Base-by-base conservation (phyloP, 30 jellyfish, hydroid and myxozoan genomes). In the Hydra vulgaris region DNA sequence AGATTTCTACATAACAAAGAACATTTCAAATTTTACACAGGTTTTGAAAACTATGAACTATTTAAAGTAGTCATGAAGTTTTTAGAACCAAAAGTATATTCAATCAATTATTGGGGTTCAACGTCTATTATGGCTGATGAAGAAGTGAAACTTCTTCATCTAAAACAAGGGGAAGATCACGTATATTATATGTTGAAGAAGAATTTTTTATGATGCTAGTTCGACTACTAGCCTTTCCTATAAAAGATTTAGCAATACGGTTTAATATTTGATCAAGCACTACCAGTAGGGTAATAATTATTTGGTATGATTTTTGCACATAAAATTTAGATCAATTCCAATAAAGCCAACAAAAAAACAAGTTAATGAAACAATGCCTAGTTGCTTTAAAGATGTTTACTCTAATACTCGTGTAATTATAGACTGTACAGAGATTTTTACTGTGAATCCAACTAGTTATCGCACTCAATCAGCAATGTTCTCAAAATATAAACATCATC, bases 381-480 rank as follows among this genome's bases (percentile, higher is more conserved):
- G 61, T 40, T 40, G 61, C 61, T 40, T 40, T 40, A 40, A 40
- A 40, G 61, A 40, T 40, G 61, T 61, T 0, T 86, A 86, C 80
- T 89, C 89, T 12, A 72, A 25, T 22, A 86, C 86, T n/a, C 56
- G 95, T 20, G 86, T 79, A 1, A 72, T 81, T 22, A 87, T 76
- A 22, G 95, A 74, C 84, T 74, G 88, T 25, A 88, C 61, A 40
- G 61, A 40, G 70, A 21, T 83, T 24, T 88, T 72, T 74, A 78
- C 88, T 70, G 92, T 79, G 79, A 84, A 26, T 89, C 93, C 96
- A 20, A 71, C 84, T 66, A 81, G 85, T 7, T 78, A 81, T 12
- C 54, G 96, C 73, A 82, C 81, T 24, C 96, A 87, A 74, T 81
- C 94, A 26, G 87, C 77, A 76, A 70, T 84, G 23, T 81, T 23